Conservation (phyloP, 2,113 vertebrate genomes). For the Campylorhamphus procurvoides region DNA sequence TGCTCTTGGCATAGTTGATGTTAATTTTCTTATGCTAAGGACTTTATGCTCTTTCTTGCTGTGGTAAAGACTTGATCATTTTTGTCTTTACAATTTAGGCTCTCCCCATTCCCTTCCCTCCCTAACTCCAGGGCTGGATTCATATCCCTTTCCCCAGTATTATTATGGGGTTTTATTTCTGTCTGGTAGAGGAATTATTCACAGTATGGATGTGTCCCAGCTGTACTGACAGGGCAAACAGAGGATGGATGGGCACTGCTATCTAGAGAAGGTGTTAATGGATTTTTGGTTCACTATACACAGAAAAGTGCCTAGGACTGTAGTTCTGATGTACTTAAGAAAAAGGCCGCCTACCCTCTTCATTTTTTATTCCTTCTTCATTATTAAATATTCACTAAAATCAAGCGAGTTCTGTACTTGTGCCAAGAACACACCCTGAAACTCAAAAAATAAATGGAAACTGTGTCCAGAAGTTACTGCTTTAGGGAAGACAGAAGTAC, state of each 20-base stretch:
- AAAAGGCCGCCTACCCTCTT: background rate
- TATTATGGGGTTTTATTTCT: background rate
- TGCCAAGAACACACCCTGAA: background rate
- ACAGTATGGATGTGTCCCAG: background rate
- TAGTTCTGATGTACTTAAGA: background rate
- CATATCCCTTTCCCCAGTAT: background rate
- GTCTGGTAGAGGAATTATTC: background rate
- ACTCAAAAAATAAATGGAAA: background rate
- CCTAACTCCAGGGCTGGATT: background rate
- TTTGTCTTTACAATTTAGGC: background rate
- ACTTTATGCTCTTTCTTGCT: background rate
- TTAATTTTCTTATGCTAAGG: background rate
- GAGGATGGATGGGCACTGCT: background rate
- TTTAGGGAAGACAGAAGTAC: background rate
- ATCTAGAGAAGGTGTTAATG: background rate
- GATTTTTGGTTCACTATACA: background rate
- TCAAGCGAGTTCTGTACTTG: background rate
- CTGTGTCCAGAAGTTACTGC: background rate
- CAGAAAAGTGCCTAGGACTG: background rate
- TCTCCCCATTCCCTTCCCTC: background rate
- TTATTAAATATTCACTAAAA: background rate
- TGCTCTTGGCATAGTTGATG: background rate
- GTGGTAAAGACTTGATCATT: background rate
- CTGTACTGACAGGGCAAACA: background rate
- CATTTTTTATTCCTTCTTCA: background rate